A percentile compares a stretch with the other conserved stretches of the same genome.
Conservation (phyloP, 2,797 vertebrate species). For the Chrosomus eos region DNA sequence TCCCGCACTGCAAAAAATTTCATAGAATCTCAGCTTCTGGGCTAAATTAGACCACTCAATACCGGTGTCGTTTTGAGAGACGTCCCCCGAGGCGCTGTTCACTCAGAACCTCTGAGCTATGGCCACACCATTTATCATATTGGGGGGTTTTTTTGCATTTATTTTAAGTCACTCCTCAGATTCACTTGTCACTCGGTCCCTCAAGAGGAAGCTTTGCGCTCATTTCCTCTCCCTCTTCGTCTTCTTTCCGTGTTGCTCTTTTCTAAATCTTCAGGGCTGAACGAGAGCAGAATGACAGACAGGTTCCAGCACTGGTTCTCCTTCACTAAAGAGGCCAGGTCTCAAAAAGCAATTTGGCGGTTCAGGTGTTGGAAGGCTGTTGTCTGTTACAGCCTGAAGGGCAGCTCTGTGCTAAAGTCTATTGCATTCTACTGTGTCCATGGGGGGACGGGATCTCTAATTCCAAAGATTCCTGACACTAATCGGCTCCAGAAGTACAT, state of each 20-base stretch:
- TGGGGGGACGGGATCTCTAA: neutral
- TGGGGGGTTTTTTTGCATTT: slow-evolving; percentile 39
- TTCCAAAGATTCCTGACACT: neutral
- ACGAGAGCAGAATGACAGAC: slow-evolving; percentile 36
- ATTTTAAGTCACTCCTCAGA: slow-evolving; percentile 36
- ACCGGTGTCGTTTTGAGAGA: neutral
- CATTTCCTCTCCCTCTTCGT: neutral
- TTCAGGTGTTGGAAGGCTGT: slow-evolving; percentile 14
- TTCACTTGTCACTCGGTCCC: slow-evolving; percentile 10
- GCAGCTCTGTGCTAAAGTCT: slow-evolving; percentile 17
- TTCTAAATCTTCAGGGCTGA: slow-evolving; percentile 1
- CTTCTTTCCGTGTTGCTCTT: neutral
- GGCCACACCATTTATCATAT: slow-evolving; percentile 46
- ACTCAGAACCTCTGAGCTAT: slow-evolving; percentile 37
- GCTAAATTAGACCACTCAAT: slow-evolving; percentile 41
- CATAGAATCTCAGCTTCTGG: neutral
- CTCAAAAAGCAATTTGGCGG: slow-evolving; percentile 49
- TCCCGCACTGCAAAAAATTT: neutral
- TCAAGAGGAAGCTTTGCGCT: slow-evolving; percentile 2
- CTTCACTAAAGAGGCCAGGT: slow-evolving; percentile 50
- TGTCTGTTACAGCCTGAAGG: slow-evolving; percentile 39
- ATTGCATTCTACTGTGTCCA: neutral
- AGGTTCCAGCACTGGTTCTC: slow-evolving; percentile 29
- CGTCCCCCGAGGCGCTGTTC: slow-evolving; percentile 3
- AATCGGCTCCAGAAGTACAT: slow-evolving; percentile 42